Conservation (phyloP, 1,140 invertebrate species). For the Pseudomyrmex pallidus region DNA sequence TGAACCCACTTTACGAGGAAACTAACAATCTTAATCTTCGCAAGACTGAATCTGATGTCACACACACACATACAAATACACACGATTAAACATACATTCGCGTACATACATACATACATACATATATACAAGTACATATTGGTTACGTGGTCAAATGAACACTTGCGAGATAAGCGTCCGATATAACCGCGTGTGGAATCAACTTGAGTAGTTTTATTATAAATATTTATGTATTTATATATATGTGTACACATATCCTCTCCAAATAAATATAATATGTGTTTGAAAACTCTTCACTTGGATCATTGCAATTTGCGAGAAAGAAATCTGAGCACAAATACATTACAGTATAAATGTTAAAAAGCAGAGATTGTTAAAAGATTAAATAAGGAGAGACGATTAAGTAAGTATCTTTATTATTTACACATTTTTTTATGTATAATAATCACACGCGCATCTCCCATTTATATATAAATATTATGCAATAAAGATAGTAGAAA, state of each 20-base stretch:
- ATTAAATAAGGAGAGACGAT: background rate
- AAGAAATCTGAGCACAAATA: background rate
- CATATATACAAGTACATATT: background rate
- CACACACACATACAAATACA: slow-evolving; percentile 9
- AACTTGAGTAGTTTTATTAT: slow-evolving; percentile 76
- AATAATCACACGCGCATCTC: slow-evolving; percentile 28
- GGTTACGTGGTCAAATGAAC: slow-evolving; percentile 25
- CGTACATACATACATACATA: background rate
- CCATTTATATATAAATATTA: slow-evolving; percentile 44
- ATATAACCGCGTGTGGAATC: slow-evolving; percentile 64
- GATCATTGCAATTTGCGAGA: background rate
- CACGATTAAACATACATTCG: background rate
- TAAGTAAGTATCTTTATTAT: slow-evolving; percentile 67
- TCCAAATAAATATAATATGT: slow-evolving; percentile 81
- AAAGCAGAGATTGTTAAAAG: no score
- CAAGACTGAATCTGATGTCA: slow-evolving; percentile 52
- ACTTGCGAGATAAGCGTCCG: slow-evolving; percentile 31
- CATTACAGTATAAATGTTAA: background rate
- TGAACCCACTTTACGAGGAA: slow-evolving; percentile 54
- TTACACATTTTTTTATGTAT: slow-evolving; percentile 58
- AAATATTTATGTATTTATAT: slow-evolving; percentile 81
- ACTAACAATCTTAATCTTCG: slow-evolving; percentile 5
- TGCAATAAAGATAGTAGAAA: slow-evolving; percentile 55
- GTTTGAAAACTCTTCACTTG: slow-evolving; percentile 63
- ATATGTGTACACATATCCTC: slow-evolving; percentile 80